phyloP scores from a whole-genome alignment of 2,888 invertebrate genomes.

The Cetonia aurata region DNA sequence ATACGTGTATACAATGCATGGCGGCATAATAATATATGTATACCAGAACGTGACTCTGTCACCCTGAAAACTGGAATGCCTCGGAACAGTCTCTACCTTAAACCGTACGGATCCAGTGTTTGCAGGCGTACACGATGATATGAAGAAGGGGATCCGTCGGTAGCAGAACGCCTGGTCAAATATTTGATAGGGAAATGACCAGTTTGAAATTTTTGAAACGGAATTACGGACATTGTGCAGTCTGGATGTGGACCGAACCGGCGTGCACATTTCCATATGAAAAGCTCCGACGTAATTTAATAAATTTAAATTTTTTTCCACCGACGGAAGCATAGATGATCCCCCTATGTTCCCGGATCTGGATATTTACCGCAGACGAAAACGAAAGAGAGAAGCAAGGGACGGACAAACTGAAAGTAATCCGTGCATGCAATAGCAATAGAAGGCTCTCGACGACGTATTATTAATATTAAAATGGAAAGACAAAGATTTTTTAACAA shows the following conservation, averaged over 20 bases:
- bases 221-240: constrained; percentile 31
- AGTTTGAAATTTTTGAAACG: constrained; percentile 42
- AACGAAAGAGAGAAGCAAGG: background rate
- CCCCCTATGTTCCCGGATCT: background rate
- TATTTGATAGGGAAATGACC: constrained; percentile 50
- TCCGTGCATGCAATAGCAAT: constrained; percentile 29
- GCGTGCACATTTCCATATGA: constrained; percentile 33
- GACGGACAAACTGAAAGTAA: constrained; percentile 3
- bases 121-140: constrained; percentile 35
- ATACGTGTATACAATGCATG: constrained; percentile 40
- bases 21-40: constrained; percentile 28
- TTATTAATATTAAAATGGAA: constrained; percentile 33
- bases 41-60: constrained; percentile 37
- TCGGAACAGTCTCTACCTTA: constrained; percentile 15
- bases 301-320: constrained; percentile 30
- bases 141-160: constrained; percentile 42
- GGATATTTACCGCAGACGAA: background rate
- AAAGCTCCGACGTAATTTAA: constrained; percentile 39
- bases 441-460: background rate
- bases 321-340: constrained; percentile 27
- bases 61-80: background rate
- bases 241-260: background rate
- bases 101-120: constrained; percentile 25
- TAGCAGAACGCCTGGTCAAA: constrained; percentile 46
- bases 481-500: constrained; percentile 20